Percentiles rank a stretch among this genome's conserved stretches.
phyloP scores from a whole-genome alignment of 2,113 vertebrate genomes.

The Himantopus leucocephalus region DNA sequence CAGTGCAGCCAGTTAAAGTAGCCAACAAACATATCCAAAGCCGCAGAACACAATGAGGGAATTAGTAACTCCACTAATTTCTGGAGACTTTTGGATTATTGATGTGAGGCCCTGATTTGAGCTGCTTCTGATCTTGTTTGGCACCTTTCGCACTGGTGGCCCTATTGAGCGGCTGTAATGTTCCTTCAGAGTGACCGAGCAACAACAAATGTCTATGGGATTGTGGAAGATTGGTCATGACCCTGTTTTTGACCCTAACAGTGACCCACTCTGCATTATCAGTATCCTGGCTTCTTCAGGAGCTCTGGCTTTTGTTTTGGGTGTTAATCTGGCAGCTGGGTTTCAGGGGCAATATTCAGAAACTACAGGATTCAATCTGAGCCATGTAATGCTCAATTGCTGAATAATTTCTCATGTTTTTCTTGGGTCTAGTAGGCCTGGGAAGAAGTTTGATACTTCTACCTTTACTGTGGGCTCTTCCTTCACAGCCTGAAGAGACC shows the following conservation, averaged over 20 bases:
- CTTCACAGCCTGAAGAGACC: not conserved
- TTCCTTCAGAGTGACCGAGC: not conserved
- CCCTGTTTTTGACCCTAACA: not conserved
- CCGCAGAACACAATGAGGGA: accelerated
- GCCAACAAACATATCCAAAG: not conserved
- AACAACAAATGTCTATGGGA: not conserved
- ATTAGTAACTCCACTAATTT: not conserved
- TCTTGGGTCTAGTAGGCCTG: not conserved
- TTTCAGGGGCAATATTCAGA: not conserved
- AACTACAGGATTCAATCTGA: not conserved
- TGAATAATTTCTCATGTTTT: not conserved
- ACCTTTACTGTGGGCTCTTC: not conserved
- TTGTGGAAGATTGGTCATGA: not conserved
- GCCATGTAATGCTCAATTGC: not conserved
- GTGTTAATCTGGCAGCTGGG: not conserved
- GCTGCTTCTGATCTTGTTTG: not conserved
- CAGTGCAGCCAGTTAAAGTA: not conserved
- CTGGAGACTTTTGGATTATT: not conserved
- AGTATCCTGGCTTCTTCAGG: not conserved
- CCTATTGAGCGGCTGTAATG: not conserved
- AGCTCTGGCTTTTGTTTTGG: not conserved
- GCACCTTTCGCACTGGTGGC: not conserved
- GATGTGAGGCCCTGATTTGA: not conserved
- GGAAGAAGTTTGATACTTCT: not conserved
- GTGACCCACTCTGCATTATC: not conserved